These are phyloP conservation scores for Orius insidiosus DNA, from an alignment of 1,140 invertebrate genomes.

Conservation along the genomic window DNA sequence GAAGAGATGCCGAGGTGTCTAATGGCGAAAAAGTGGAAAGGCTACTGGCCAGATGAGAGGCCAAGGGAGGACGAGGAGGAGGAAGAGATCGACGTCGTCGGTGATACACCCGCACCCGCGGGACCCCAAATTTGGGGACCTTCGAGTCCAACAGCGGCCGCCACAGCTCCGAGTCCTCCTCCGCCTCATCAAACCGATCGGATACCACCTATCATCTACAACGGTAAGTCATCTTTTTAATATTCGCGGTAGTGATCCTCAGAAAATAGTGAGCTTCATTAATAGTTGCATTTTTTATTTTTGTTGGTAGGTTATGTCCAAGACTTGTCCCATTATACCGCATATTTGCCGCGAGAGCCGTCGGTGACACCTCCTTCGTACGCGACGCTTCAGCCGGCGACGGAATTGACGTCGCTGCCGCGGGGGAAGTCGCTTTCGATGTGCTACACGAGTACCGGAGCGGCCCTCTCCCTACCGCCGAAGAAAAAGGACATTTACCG, in stretches of 20 bases:
- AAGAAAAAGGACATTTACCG: slow-evolving; percentile 79
- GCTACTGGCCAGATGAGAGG: slow-evolving; percentile 52
- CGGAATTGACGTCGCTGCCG: slow-evolving; percentile 22
- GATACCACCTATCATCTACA: slow-evolving; percentile 19
- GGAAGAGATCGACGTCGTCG: slow-evolving; percentile 68
- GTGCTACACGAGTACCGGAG: slow-evolving; percentile 68
- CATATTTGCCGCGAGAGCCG: slow-evolving; percentile 20
- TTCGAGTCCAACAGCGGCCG: slow-evolving; percentile 49
- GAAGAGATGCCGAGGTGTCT: slow-evolving; percentile 24
- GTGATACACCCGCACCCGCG: slow-evolving; percentile 27
- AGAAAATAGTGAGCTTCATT: no score
- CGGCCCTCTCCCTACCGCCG: slow-evolving; percentile 58
- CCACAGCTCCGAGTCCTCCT: slow-evolving; percentile 52
- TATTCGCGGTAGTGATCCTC: no score
- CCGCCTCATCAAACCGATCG: slow-evolving; percentile 25
- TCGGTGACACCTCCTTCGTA: slow-evolving; percentile 30
- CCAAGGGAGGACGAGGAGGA: slow-evolving; percentile 38
- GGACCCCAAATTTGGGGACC: slow-evolving; percentile 36
- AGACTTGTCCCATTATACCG: slow-evolving; percentile 23
- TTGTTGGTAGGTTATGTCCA: slow-evolving; percentile 31
- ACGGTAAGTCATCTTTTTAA: slow-evolving; percentile 20
- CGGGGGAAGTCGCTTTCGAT: slow-evolving; percentile 42
- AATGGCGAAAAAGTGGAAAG: slow-evolving; percentile 84
- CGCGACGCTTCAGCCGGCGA: slow-evolving; percentile 39
- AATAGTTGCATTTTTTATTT: no score